Conservation (phyloP, 2,797 vertebrate species). For the Sebastes hubbsi region DNA sequence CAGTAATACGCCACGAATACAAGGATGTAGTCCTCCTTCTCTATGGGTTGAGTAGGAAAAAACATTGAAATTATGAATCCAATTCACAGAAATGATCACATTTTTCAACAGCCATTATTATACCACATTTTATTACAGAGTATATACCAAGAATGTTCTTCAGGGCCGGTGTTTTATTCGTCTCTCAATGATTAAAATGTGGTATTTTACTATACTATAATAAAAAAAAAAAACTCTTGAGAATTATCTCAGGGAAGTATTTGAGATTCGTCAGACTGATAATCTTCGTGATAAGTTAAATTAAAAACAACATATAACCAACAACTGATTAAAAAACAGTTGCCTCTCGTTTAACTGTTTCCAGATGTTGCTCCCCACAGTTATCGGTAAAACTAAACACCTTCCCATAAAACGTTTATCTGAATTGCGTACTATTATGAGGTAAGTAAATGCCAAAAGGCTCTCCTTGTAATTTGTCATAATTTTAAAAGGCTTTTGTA, state of each 20-base stretch:
- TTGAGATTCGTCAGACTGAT: neutral
- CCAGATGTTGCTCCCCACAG: slow-evolving; percentile 52
- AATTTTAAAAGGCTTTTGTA: slow-evolving; percentile 37
- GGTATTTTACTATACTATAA: neutral
- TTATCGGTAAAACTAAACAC: slow-evolving; percentile 47
- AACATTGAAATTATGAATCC: neutral
- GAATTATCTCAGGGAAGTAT: neutral
- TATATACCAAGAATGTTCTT: neutral
- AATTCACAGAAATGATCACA: neutral
- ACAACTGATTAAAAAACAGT: slow-evolving; percentile 20
- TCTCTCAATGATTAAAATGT: neutral
- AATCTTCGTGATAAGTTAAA: neutral
- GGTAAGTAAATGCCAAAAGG: slow-evolving; percentile 42
- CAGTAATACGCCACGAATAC: neutral
- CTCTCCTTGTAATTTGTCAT: slow-evolving; percentile 46
- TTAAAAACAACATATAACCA: slow-evolving; percentile 19
- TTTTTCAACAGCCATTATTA: neutral
- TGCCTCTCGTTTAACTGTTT: slow-evolving; percentile 40
- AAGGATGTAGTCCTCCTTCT: neutral
- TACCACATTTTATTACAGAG: neutral
- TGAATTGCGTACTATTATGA: slow-evolving; percentile 37
- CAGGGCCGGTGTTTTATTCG: neutral
- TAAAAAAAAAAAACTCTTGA: neutral
- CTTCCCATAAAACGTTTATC: slow-evolving; percentile 59
- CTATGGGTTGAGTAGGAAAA: neutral